phyloP scores from a whole-genome alignment of 1,140 invertebrate species.

The Macrocentrus cingulum region DNA sequence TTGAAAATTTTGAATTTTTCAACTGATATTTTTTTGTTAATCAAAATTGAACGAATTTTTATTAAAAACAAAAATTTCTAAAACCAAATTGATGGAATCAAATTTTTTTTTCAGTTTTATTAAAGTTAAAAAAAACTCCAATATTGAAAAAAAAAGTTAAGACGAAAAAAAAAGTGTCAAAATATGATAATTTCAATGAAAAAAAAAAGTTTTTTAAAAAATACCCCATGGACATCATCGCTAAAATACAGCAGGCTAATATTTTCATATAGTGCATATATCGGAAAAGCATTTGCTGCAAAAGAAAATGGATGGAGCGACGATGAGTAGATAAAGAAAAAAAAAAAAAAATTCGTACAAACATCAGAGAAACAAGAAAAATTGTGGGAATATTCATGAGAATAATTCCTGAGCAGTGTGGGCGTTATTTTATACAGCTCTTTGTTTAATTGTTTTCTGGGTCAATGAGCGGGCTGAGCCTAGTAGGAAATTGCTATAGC shows the following conservation, averaged over 20 bases:
- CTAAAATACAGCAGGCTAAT: constrained; percentile 4
- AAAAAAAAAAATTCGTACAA: neutral
- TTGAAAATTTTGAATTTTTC: too few relatives aligned
- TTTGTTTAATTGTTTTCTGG: constrained; percentile 9
- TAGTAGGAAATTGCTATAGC: neutral
- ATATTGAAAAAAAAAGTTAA: too few relatives aligned
- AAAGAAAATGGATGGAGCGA: neutral
- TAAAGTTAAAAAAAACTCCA: too few relatives aligned
- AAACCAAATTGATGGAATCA: too few relatives aligned
- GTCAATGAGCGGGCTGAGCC: neutral
- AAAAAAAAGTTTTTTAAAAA: constrained; percentile 14
- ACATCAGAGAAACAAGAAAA: neutral
- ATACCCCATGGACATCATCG: constrained; percentile 13
- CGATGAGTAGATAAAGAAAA: neutral
- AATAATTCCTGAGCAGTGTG: too few relatives aligned
- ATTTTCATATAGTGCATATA: neutral
- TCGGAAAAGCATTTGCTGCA: neutral
- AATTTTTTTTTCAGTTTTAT: too few relatives aligned
- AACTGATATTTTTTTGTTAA: too few relatives aligned
- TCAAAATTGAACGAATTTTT: too few relatives aligned
- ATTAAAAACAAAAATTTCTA: too few relatives aligned
- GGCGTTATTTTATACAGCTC: neutral
- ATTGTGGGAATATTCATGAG: neutral
- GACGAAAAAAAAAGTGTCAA: too few relatives aligned
- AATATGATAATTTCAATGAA: too few relatives aligned